These are phyloP conservation scores for Capitella teleta DNA, from an alignment of 1,140 invertebrate species.

Conservation along the genomic window DNA sequence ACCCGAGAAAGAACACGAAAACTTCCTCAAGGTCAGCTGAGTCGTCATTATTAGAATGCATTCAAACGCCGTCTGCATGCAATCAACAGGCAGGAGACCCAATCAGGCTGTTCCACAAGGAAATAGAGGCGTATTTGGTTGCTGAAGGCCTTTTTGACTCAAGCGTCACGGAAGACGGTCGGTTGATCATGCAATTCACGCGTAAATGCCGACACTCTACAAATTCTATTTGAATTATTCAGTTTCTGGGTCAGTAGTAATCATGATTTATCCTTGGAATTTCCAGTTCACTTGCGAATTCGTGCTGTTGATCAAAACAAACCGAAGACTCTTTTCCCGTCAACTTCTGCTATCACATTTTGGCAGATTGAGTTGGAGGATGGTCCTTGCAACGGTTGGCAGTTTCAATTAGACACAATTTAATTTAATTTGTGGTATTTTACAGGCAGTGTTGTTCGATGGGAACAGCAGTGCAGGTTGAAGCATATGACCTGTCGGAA, in stretches of 20 bases:
- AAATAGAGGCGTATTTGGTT: conserved; percentile 12
- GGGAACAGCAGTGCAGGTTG: conserved; percentile 16
- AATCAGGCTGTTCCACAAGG: conserved; percentile 13
- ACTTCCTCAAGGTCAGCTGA: conserved; percentile 3
- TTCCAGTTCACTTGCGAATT: conserved; percentile 14
- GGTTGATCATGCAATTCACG: background rate
- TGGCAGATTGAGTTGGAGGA: conserved; percentile 14
- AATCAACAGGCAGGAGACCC: conserved; percentile 8
- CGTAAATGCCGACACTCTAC: background rate
- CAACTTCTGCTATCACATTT: conserved; percentile 15
- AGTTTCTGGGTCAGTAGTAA: no score
- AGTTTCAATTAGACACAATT: no score
- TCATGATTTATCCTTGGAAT: no score
- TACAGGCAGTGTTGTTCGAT: conserved; percentile 12
- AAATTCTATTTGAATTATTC: no score
- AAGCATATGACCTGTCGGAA: conserved; percentile 13
- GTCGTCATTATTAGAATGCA: background rate
- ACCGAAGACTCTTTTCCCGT: conserved; percentile 11
- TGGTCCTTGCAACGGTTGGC: no score
- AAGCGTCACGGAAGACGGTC: conserved; percentile 11
- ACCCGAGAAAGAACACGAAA: conserved; percentile 6
- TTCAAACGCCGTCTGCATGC: background rate
- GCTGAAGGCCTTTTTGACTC: conserved; percentile 15
- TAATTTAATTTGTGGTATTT: no score
- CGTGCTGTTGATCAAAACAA: conserved; percentile 14